These are phyloP conservation scores for Anadara kagoshimensis DNA, from an alignment of 1,140 invertebrate genomes.

Conservation along the genomic window DNA sequence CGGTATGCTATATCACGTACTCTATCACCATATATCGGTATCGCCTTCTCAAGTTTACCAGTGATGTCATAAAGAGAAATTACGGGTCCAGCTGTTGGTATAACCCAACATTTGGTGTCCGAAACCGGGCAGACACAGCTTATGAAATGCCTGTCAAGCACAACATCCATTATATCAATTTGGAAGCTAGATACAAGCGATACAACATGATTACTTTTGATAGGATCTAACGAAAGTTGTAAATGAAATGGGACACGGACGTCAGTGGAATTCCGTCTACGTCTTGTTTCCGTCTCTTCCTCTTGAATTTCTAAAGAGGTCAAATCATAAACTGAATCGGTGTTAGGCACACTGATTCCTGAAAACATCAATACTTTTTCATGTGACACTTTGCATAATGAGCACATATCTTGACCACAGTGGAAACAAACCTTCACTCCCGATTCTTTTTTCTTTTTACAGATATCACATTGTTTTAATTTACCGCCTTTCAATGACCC, in stretches of 20 bases:
- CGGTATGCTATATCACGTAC: neutral
- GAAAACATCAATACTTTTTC: constrained; percentile 3
- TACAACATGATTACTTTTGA: neutral
- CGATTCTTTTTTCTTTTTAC: neutral
- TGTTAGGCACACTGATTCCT: neutral
- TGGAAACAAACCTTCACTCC: neutral
- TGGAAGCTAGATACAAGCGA: neutral
- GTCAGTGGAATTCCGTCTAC: neutral
- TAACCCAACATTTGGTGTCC: no score
- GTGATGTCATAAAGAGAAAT: neutral
- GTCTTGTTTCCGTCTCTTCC: neutral
- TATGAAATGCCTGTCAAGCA: no score
- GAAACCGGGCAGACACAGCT: no score
- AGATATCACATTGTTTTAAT: neutral
- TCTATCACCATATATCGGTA: neutral
- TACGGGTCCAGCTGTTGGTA: no score
- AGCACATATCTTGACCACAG: constrained; percentile 9
- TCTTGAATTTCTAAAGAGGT: neutral
- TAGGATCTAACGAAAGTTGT: neutral
- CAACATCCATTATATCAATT: no score
- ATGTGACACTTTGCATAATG: constrained; percentile 3
- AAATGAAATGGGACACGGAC: constrained; percentile 3
- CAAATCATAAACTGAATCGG: neutral
- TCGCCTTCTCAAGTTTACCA: neutral
- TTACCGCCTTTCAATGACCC: neutral